phyloP scores from a whole-genome alignment of 2,888 invertebrate genomes.

The Sylvicola cinctus region DNA sequence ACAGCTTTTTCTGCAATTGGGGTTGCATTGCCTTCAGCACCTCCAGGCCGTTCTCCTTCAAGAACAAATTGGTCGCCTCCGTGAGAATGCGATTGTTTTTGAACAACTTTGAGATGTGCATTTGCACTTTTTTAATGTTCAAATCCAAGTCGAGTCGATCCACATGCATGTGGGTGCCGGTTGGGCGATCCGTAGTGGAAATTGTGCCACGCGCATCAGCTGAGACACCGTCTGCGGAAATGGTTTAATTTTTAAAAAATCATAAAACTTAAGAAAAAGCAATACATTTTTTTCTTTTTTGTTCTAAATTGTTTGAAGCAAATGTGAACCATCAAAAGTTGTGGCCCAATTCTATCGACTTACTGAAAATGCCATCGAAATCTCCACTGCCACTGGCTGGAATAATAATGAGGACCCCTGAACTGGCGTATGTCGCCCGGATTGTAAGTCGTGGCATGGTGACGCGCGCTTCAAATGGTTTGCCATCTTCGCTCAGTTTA shows the following conservation, averaged over 20 bases:
- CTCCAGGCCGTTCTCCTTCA: slow-evolving; percentile 45
- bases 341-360: slow-evolving; percentile 8
- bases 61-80: slow-evolving; percentile 48
- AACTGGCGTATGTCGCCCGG: slow-evolving; percentile 42
- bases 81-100: slow-evolving; percentile 51
- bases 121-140: slow-evolving; percentile 35
- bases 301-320: background rate
- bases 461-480: slow-evolving; percentile 41
- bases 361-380: slow-evolving; percentile 40
- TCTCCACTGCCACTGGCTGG: slow-evolving; percentile 51
- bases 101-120: slow-evolving; percentile 44
- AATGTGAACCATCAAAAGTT: background rate
- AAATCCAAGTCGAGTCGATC: slow-evolving; percentile 38
- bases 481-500: slow-evolving; percentile 36
- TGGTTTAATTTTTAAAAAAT: background rate
- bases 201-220: slow-evolving; percentile 37
- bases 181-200: slow-evolving; percentile 26
- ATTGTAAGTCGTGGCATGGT: slow-evolving; percentile 42
- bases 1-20: slow-evolving; percentile 41
- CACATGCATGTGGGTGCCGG: slow-evolving; percentile 34
- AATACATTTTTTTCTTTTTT: background rate
- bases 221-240: slow-evolving; percentile 32
- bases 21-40: slow-evolving; percentile 47
- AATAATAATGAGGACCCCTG: slow-evolving; percentile 44
- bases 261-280: background rate